Conservation (phyloP, 2,797 vertebrate species). For the Anguilla anguilla region DNA sequence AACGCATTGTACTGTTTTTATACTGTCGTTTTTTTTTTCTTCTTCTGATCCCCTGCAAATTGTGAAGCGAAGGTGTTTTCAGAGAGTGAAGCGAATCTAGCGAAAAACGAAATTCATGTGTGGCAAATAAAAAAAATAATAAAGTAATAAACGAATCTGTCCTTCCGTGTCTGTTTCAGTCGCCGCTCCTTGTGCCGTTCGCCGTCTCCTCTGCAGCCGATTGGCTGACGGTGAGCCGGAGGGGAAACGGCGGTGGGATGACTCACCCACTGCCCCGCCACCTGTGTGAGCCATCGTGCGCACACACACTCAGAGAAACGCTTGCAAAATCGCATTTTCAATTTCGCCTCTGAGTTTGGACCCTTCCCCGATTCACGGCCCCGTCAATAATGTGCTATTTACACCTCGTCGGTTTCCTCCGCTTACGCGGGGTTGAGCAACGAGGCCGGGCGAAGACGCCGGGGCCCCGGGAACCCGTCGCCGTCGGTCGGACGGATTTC, state of each 20-base stretch:
- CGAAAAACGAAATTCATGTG: conserved; percentile 19
- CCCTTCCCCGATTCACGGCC: background rate
- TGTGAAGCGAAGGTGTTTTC: conserved; percentile 19
- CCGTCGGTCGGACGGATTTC: background rate
- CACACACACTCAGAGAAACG: background rate
- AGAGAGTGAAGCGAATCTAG: conserved; percentile 8
- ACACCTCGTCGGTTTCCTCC: background rate
- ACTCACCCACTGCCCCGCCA: background rate
- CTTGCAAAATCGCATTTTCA: background rate
- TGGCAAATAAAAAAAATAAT: conserved; percentile 32
- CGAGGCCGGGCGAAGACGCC: background rate
- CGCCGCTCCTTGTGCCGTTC: background rate
- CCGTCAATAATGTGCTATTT: background rate
- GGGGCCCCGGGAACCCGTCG: background rate
- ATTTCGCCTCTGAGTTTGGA: background rate
- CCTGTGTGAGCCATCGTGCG: background rate
- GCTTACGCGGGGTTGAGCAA: background rate
- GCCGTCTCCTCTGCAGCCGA: background rate
- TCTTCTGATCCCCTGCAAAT: conserved; percentile 24
- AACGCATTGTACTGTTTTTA: conserved; percentile 21
- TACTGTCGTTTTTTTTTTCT: background rate
- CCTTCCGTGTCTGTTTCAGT: conserved; percentile 12
- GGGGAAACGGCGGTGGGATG: background rate
- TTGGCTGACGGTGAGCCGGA: background rate
- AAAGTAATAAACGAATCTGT: conserved; percentile 29